Conservation (phyloP, 2,888 invertebrate species). For the Argyresthia albistria region DNA sequence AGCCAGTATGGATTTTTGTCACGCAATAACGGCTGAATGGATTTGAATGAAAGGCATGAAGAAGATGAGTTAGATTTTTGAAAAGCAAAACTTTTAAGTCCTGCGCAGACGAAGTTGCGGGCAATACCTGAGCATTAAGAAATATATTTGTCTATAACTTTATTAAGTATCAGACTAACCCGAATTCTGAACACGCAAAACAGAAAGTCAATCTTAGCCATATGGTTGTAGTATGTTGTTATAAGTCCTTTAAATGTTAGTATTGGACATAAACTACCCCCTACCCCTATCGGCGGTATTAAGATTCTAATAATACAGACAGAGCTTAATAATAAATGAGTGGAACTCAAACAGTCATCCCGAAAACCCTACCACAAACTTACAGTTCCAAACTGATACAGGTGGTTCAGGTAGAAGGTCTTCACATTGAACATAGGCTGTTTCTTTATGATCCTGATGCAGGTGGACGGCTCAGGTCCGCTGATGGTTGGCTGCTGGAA, state of each 20-base stretch:
- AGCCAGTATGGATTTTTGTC: too few relatives aligned
- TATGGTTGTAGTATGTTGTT: too few relatives aligned
- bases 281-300: neutral
- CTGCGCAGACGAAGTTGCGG: too few relatives aligned
- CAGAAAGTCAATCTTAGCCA: conserved; percentile 10
- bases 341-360: too few relatives aligned
- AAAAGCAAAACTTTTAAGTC: too few relatives aligned
- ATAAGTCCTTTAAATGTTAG: too few relatives aligned
- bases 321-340: too few relatives aligned
- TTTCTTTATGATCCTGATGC: conserved; percentile 59
- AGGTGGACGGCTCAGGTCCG: conserved; percentile 38
- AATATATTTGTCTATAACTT: too few relatives aligned
- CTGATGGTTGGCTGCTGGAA: conserved; percentile 47
- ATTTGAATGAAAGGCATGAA: too few relatives aligned
- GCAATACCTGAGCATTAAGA: too few relatives aligned
- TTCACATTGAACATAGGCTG: conserved; percentile 66
- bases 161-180: neutral
- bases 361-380: neutral
- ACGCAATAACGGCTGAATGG: too few relatives aligned
- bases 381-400: conserved; percentile 60
- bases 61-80: too few relatives aligned
- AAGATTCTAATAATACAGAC: neutral
- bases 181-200: neutral
- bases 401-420: conserved; percentile 75
- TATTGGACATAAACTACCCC: neutral